Percentiles rank a stretch among this genome's conserved stretches.
These are phyloP conservation scores for Rousettus leschenaultii DNA, from an alignment of 2,113 vertebrate species.

Conservation along the genomic window DNA sequence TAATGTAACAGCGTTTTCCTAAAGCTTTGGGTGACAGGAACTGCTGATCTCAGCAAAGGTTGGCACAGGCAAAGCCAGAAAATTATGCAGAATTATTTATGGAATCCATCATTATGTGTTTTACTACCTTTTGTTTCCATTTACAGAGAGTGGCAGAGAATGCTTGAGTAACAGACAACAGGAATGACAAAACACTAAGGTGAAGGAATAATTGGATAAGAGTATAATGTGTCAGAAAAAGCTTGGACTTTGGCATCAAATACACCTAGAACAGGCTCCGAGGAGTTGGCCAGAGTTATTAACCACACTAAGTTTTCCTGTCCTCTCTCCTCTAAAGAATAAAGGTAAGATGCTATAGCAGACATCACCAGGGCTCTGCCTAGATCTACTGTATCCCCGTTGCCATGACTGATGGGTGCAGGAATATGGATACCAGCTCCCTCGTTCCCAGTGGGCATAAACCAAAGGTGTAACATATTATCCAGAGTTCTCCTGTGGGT, in stretches of 20 bases:
- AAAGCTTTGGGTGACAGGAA: not conserved
- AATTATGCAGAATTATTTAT: not conserved
- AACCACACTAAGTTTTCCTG: not conserved
- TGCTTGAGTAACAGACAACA: not conserved
- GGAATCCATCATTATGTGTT: not conserved
- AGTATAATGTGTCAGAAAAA: not conserved
- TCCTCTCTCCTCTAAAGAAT: not conserved
- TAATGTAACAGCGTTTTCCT: not conserved
- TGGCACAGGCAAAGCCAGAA: not conserved
- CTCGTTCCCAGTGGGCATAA: not conserved
- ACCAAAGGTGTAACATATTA: not conserved
- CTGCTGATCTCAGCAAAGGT: not conserved
- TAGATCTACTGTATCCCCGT: not conserved
- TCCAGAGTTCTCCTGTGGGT: not conserved
- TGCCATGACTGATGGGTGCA: not conserved
- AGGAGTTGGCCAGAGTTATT: not conserved
- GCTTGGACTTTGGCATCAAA: not conserved
- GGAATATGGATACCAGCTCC: not conserved
- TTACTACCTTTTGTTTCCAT: not conserved
- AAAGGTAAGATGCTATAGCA: not conserved
- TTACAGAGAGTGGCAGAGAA: not conserved
- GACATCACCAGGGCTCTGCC: not conserved
- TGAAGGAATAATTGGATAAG: not conserved
- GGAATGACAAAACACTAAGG: not conserved
- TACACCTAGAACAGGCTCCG: accelerated